These are phyloP conservation scores for Disparrhopalites patrizii DNA, from an alignment of 2,888 invertebrate genomes.

Conservation along the genomic window DNA sequence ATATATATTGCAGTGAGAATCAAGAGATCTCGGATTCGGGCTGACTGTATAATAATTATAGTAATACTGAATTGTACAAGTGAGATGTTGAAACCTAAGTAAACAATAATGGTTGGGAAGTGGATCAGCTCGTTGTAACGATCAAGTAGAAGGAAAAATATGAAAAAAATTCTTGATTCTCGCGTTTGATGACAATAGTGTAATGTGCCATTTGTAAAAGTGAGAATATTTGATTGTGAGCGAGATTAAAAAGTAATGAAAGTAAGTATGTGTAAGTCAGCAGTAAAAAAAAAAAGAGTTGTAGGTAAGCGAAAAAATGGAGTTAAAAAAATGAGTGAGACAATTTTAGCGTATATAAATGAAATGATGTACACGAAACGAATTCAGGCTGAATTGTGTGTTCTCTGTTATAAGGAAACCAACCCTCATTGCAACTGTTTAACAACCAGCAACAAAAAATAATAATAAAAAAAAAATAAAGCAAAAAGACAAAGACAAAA, in stretches of 20 bases:
- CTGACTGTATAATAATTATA: not conserved
- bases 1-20: not conserved
- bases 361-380: conserved; percentile 37
- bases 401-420: conserved; percentile 30
- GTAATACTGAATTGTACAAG: no score
- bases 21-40: not conserved
- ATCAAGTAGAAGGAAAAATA: not conserved
- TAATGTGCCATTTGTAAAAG: conserved; percentile 35
- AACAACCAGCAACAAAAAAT: conserved; percentile 24
- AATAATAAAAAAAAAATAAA: conserved; percentile 23
- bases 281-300: conserved; percentile 7
- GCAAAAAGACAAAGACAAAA: conserved; percentile 16
- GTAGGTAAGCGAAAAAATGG: conserved; percentile 6
- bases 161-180: conserved; percentile 24
- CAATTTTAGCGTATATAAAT: conserved; percentile 24
- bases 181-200: conserved; percentile 33
- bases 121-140: not conserved
- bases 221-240: conserved; percentile 23
- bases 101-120: not conserved
- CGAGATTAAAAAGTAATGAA: conserved; percentile 19
- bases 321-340: conserved; percentile 21
- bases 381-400: conserved; percentile 46
- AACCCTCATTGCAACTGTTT: conserved; percentile 20
- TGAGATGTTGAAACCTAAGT: no score
- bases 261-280: conserved; percentile 8